Conservation (phyloP, 1,140 invertebrate species). For the Drosophila ananassae region DNA sequence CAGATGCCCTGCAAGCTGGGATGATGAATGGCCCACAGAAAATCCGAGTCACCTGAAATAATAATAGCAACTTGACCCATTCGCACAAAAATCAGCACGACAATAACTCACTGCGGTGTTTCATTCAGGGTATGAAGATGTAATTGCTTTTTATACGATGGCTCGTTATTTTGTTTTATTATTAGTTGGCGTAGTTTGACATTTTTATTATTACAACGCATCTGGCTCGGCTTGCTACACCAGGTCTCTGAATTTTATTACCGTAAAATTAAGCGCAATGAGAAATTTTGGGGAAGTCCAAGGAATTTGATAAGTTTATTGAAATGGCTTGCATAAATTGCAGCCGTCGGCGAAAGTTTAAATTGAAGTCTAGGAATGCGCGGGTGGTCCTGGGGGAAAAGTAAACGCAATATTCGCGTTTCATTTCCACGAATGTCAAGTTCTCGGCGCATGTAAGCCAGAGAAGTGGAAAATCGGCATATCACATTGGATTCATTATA, state of each 20-base stretch:
- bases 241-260: conserved; percentile 38
- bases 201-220: conserved; percentile 56
- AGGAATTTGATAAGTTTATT: conserved; percentile 65
- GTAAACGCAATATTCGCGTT: conserved; percentile 19
- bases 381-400: neutral
- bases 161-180: conserved; percentile 50
- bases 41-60: neutral
- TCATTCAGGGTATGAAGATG: conserved; percentile 26
- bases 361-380: conserved; percentile 40
- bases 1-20: conserved; percentile 21
- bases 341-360: conserved; percentile 33
- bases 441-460: conserved; percentile 22
- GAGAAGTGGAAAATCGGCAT: conserved; percentile 61
- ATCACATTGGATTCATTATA: conserved; percentile 79
- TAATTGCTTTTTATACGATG: conserved; percentile 45
- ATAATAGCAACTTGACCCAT: neutral
- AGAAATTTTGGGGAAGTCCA: conserved; percentile 26
- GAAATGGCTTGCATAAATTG: conserved; percentile 59
- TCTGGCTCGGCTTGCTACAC: conserved; percentile 5
- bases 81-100: neutral
- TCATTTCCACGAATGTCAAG: conserved; percentile 39
- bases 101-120: neutral
- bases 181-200: conserved; percentile 55
- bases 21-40: conserved; percentile 1
- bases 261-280: conserved; percentile 59